Conservation (phyloP, 1,140 invertebrate genomes). For the Drosophila pectinifera region DNA sequence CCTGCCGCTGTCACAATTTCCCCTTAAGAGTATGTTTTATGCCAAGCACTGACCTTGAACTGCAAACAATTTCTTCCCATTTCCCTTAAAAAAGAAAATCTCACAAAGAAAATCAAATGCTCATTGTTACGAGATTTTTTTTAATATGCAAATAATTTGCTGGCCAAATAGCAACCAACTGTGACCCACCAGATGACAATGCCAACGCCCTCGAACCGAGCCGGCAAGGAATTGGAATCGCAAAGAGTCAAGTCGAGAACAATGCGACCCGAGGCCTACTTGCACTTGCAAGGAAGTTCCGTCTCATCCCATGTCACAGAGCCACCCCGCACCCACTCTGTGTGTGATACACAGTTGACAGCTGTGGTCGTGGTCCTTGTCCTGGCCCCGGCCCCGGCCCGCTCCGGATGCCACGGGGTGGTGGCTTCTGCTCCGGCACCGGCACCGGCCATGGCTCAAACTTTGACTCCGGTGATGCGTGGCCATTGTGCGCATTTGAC, state of each 20-base stretch:
- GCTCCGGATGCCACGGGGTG: constrained; percentile 43
- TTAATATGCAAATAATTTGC: constrained; percentile 83
- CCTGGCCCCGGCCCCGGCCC: constrained; percentile 15
- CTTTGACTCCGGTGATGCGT: constrained; percentile 67
- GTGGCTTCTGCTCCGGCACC: constrained; percentile 27
- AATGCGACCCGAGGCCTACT: constrained; percentile 63
- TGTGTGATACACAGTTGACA: constrained; percentile 81
- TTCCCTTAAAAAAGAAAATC: constrained; percentile 13
- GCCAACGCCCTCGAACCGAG: constrained; percentile 60
- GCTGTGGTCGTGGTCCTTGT: constrained; percentile 58
- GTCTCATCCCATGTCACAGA: constrained; percentile 26
- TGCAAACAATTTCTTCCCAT: constrained; percentile 13
- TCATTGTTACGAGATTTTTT: constrained; percentile 43
- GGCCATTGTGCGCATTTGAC: constrained; percentile 80
- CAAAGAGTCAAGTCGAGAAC: constrained; percentile 83
- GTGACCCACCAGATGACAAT: constrained; percentile 79
- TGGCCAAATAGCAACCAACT: constrained; percentile 81
- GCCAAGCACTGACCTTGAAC: constrained; percentile 25
- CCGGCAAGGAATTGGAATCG: constrained; percentile 39
- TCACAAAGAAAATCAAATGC: constrained; percentile 40
- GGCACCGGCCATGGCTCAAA: constrained; percentile 14
- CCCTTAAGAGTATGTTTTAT: constrained; percentile 6
- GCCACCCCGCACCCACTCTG: constrained; percentile 35
- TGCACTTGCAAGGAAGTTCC: constrained; percentile 65
- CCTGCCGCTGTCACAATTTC: background rate